phyloP scores from a whole-genome alignment of 2,888 invertebrate species.

The Gandaritis pyraliata region DNA sequence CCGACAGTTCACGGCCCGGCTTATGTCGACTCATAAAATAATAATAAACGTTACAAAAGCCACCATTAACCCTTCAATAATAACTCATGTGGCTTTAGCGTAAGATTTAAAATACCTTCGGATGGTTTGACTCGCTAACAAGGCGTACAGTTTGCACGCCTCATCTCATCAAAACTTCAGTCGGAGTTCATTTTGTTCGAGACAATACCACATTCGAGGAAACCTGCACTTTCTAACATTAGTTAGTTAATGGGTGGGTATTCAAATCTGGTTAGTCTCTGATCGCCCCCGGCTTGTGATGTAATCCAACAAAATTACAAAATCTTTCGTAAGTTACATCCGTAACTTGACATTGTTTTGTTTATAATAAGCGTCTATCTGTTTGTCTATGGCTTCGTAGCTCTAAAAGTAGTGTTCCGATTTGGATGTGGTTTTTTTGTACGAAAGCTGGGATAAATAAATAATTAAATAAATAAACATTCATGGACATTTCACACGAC shows the following conservation, averaged over 20 bases:
- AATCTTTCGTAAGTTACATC: background rate
- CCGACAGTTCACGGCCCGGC: conserved; percentile 68
- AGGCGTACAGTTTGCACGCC: conserved; percentile 61
- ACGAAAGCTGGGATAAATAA: no score
- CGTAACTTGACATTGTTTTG: no score
- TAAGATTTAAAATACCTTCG: conserved; percentile 32
- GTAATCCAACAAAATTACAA: conserved; percentile 12
- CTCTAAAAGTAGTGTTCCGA: no score
- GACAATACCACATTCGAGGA: conserved; percentile 60
- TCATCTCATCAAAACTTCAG: conserved; percentile 66
- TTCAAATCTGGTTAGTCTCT: conserved; percentile 36
- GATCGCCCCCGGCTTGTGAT: conserved; percentile 31
- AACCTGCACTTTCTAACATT: conserved; percentile 69
- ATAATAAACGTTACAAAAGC: conserved; percentile 58
- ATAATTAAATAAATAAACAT: no score
- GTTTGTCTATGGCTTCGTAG: no score
- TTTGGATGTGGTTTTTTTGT: no score
- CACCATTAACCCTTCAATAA: conserved; percentile 28
- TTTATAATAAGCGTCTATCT: no score
- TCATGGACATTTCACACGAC: no score
- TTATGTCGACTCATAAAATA: conserved; percentile 71
- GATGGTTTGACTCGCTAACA: conserved; percentile 48
- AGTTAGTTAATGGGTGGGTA: conserved; percentile 50
- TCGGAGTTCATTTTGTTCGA: conserved; percentile 64
- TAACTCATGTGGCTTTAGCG: conserved; percentile 19